Base-by-base conservation (phyloP, 2,888 invertebrate genomes). In the Drosophila phalerata region DNA sequence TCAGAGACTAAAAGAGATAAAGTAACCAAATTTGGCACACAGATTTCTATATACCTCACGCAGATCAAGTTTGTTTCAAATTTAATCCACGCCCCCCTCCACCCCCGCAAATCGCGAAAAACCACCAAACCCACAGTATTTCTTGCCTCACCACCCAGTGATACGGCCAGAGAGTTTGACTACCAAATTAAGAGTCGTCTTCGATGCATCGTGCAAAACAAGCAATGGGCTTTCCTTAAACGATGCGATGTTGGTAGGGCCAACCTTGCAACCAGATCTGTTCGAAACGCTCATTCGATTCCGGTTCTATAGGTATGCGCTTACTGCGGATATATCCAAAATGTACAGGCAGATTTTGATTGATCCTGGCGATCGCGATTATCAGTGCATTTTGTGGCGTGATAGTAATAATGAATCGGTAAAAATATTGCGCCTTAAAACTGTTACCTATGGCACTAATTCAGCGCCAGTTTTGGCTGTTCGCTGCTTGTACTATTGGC, bases 171-270 rank as follows among this genome's bases (percentile, higher is more conserved):
- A 42, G 17, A 40, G 40, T 40, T 17, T 40, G 13, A 40, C 40
- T 10, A 40, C 40, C 15, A 40, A 40, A 13, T 40, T 40, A 17
- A 40, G 40, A 40, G 40, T 40, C 9, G 40, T 17, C 3, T 40
- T 40, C 10, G 40, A 40, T 40, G 40, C 40, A 40, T 40, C 40
- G 40, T 40, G 40, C 40, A 40, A 30, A 30, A 32, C 30, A 10
- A 32, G 30, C 30, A 30, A 30, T 10, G 30, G 30, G 30, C 30
- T 30, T 30, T 9, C 10, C 2, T 30, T 30, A 10, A 30, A 30
- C 10, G 30, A 30, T 30, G 10, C 30, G 30, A 30, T 30, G 30
- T 30, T 30, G 10, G 30, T 32, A 32, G 30, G 30, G 4, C 3
- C 9, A 8, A 40, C 17, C 17, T 40, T 40, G 17, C 15, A 40